phyloP scores from a whole-genome alignment of 2,888 invertebrate genomes.

The Ctenicera cuprea region DNA sequence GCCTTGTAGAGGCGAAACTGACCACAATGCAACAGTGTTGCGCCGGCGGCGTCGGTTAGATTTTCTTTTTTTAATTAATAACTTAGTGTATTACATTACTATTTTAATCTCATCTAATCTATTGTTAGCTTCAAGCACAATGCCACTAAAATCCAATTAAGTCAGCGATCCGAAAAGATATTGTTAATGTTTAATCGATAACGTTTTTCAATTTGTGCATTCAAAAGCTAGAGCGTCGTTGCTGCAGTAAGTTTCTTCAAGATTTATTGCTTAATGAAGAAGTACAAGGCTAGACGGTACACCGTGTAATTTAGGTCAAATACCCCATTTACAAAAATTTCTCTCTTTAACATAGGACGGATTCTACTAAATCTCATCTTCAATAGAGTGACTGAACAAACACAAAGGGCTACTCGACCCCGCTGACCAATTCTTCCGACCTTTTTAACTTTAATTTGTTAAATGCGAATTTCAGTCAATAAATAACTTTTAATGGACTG shows the following conservation, averaged over 20 bases:
- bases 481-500: conserved; percentile 58
- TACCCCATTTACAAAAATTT: conserved; percentile 41
- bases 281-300: conserved; percentile 32
- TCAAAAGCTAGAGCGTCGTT: conserved; percentile 10
- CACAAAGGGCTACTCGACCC: conserved; percentile 55
- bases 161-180: conserved; percentile 22
- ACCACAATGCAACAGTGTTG: too few species aligned
- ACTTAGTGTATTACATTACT: too few species aligned
- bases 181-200: conserved; percentile 31
- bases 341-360: conserved; percentile 40
- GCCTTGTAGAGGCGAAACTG: too few species aligned
- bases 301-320: conserved; percentile 42
- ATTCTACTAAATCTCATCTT: conserved; percentile 50
- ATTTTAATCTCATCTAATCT: background rate
- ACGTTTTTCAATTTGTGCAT: conserved; percentile 13
- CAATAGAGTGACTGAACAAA: conserved; percentile 52
- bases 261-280: conserved; percentile 47
- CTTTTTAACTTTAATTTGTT: conserved; percentile 58
- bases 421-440: conserved; percentile 58
- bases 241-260: conserved; percentile 8
- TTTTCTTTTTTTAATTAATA: too few species aligned
- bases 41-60: too few species aligned
- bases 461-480: conserved; percentile 57
- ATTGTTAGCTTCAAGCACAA: background rate
- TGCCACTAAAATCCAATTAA: conserved; percentile 17